Evolutionary conservation across 2,797 vertebrate species (phyloP).

Genomic region (Todus mexicanus): DNA sequence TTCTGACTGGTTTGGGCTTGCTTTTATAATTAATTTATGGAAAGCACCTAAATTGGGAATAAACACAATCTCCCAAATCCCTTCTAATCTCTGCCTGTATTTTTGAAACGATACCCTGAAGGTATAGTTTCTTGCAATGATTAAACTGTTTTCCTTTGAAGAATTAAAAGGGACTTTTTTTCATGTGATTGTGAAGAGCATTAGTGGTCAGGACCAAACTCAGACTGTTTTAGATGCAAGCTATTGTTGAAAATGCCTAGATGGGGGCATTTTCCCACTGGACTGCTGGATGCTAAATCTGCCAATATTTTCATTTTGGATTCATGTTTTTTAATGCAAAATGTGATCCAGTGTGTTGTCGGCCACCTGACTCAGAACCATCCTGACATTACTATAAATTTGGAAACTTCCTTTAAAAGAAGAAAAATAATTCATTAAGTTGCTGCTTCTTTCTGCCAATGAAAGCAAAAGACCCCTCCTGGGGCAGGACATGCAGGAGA

Average conservation of each 20-base stretch:
- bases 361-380: neutral
- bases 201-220: neutral
- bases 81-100: constrained; percentile 63
- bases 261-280: neutral
- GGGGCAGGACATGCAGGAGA: neutral
- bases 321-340: neutral
- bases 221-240: neutral
- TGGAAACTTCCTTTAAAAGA: neutral
- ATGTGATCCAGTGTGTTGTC: neutral
- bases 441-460: neutral
- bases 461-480: neutral
- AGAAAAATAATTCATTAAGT: neutral
- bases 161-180: constrained; percentile 31
- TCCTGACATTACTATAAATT: neutral
- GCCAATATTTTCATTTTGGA: neutral
- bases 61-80: constrained; percentile 69
- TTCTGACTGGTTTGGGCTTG: constrained; percentile 52
- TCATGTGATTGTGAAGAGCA: neutral
- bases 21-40: constrained; percentile 72
- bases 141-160: constrained; percentile 61
- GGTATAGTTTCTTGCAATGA: constrained; percentile 55
- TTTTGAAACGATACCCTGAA: constrained; percentile 41
- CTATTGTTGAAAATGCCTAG: neutral
- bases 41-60: constrained; percentile 70
- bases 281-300: neutral